Conservation (phyloP, 2,888 invertebrate genomes). For the Daptonema setosum region DNA sequence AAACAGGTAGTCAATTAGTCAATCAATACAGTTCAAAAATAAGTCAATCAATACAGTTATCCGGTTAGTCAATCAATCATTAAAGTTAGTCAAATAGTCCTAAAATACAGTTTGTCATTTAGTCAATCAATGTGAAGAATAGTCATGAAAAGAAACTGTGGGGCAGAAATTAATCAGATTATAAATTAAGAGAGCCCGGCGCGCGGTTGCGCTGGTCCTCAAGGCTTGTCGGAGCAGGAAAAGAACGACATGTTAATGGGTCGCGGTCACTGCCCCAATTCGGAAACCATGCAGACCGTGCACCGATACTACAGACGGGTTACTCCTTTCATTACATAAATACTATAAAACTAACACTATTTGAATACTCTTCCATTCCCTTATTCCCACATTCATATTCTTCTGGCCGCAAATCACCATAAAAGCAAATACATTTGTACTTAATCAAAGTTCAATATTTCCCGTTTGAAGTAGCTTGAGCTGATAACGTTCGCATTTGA, state of each 20-base stretch:
- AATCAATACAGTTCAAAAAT: neutral
- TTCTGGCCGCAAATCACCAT: too few species aligned
- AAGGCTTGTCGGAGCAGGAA: constrained; percentile 1
- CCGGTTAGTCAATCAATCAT: neutral
- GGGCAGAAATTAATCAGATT: neutral
- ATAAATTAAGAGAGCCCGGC: constrained; percentile 1
- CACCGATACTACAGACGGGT: constrained; percentile 5
- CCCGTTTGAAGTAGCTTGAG: too few species aligned
- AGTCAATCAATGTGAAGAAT: too few species aligned
- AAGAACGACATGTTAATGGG: neutral
- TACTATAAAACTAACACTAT: too few species aligned
- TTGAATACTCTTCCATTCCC: too few species aligned
- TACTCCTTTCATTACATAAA: too few species aligned
- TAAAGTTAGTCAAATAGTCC: neutral
- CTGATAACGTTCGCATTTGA: too few species aligned
- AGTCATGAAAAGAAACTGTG: too few species aligned
- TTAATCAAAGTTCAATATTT: too few species aligned
- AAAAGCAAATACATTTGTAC: too few species aligned
- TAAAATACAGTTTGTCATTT: neutral
- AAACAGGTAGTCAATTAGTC: neutral
- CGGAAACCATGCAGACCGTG: neutral
- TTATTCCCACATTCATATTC: too few species aligned
- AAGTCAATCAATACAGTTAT: too few species aligned
- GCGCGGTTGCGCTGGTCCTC: constrained; percentile 6
- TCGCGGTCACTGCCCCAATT: neutral